Base-by-base conservation (phyloP, 2,888 invertebrate species). In the Drosophila vallismaia region DNA sequence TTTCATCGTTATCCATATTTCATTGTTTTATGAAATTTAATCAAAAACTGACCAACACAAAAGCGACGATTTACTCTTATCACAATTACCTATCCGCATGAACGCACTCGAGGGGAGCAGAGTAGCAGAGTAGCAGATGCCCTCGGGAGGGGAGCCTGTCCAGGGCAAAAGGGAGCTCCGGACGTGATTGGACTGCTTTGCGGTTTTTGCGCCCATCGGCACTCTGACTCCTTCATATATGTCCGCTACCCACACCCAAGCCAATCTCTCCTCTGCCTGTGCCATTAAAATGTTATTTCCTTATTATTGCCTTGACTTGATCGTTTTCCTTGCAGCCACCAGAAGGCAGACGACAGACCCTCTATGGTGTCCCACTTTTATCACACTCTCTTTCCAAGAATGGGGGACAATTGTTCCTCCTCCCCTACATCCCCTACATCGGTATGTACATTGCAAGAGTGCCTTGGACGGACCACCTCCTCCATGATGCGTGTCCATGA, bases 261-360 rank as follows among this genome's bases (percentile, higher is more conserved):
- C 51, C 66, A 67, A 38, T 57, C 52, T 52, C 55, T 60, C 60
- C 55, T 60, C 63, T 75, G n/a, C n/a, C 55, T 55, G 44, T 66
- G 49, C 73, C 86, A 84, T 84, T 84, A 88, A 86, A 84, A 88
- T 88, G 88, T 84, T 84, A 88, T 84, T 84, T 84, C 88, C 86
- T 88, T 88, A 84, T 84, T 88, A 84, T 88, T 88, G 85, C 87
- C 87, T 76, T 64, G 74, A 74, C 76, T 76, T 83, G 86, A 88
- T 78, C 84, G 84, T 54, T 71, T 71, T 82, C 86, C 72, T 82
- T 74, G 57, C 48, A 76, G 76, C 51, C 45, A 57, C 38, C 38
- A 40, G 55, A 68, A 68, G 48, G 1, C 14, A 9, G 19, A 38
- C 19, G 4, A 14, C 26, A 19, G 19, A 19, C 19, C 38, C 68